A percentile compares a stretch with the other conserved stretches of the same genome.
Conservation (phyloP, 2,888 invertebrate species). For the Aporophyla lueneburgensis region DNA sequence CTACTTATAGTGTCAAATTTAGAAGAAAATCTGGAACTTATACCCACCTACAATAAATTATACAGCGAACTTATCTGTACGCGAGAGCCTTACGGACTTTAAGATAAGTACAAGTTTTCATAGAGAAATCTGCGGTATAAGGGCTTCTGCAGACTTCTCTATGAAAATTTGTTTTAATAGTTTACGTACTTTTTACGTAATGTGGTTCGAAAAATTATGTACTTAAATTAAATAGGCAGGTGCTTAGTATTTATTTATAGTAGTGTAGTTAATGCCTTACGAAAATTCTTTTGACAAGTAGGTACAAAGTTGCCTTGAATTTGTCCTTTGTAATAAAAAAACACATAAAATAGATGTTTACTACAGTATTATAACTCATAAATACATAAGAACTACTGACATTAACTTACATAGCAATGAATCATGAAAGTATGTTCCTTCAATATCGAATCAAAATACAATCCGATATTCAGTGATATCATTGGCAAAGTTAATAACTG, state of each 20-base stretch:
- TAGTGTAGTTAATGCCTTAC: background rate
- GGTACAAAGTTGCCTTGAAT: background rate
- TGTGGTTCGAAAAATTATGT: background rate
- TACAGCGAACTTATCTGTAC: too few relatives aligned
- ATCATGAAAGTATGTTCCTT: constrained; percentile 16
- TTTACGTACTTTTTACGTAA: too few relatives aligned
- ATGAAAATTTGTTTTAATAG: too few relatives aligned
- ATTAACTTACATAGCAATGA: constrained; percentile 2
- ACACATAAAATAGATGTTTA: background rate
- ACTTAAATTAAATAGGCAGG: background rate
- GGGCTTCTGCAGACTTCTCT: too few relatives aligned
- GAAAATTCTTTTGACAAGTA: background rate
- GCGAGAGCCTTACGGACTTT: too few relatives aligned
- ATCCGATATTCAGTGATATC: constrained; percentile 26
- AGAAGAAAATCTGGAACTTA: background rate
- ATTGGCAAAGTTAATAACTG: constrained; percentile 45
- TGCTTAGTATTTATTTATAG: background rate
- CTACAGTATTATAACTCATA: background rate
- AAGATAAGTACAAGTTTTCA: background rate
- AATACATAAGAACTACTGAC: background rate
- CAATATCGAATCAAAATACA: constrained; percentile 22
- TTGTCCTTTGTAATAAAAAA: constrained; percentile 7
- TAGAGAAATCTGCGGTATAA: too few relatives aligned
- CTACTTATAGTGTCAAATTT: background rate
- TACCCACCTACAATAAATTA: background rate